Conservation (phyloP, 1,140 invertebrate species). For the Orchesella cincta region DNA sequence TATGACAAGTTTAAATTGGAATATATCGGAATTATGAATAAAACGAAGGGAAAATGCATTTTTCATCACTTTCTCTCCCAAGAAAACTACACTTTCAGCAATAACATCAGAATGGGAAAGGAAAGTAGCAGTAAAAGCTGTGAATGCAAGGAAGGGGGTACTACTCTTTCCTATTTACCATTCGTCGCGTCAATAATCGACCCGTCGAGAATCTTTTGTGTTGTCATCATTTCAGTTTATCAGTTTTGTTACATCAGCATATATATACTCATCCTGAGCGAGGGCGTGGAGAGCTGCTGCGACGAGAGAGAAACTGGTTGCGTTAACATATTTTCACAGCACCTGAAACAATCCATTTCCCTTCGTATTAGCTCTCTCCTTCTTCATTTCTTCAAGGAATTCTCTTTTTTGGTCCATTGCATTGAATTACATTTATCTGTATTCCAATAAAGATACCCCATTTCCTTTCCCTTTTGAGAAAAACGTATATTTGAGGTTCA, state of each 20-base stretch:
- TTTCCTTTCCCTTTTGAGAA: constrained; percentile 1
- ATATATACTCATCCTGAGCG: neutral
- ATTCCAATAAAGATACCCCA: constrained; percentile 23
- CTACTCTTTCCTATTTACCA: no score
- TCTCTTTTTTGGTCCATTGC: constrained; percentile 18
- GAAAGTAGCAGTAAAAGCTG: no score
- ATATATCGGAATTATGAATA: no score
- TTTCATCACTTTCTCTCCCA: neutral
- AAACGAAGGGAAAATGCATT: neutral
- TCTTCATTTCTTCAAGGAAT: neutral
- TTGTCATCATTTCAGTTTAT: neutral
- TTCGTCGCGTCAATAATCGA: neutral
- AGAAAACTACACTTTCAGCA: no score
- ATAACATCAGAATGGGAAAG: no score
- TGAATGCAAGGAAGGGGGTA: no score
- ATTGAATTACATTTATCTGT: constrained; percentile 22
- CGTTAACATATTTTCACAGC: neutral
- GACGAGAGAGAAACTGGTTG: neutral
- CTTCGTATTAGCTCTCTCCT: neutral
- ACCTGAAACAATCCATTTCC: no score
- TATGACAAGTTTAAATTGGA: no score
- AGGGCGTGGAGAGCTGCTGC: neutral
- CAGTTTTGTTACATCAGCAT: neutral
- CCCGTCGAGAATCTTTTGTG: neutral
- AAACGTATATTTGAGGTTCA: constrained; percentile 10